phyloP scores from a whole-genome alignment of 1,140 invertebrate species.

The Lepidurus couesii region DNA sequence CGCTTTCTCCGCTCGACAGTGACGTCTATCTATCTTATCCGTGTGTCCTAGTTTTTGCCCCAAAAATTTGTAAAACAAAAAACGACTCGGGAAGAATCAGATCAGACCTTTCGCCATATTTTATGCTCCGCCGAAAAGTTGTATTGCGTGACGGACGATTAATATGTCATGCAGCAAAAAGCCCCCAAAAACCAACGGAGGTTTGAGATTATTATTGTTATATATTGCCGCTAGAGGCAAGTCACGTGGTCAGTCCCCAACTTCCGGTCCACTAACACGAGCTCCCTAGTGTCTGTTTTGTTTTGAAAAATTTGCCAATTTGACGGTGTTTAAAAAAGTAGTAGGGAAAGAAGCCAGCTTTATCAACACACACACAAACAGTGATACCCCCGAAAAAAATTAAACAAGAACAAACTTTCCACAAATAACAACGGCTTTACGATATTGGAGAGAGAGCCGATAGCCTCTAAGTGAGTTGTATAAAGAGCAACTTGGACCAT shows the following conservation, averaged over 20 bases:
- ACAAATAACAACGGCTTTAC: not conserved
- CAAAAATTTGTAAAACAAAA: too few relatives aligned
- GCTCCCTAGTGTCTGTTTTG: not conserved
- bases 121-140: not conserved
- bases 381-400: not conserved
- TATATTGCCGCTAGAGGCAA: slow-evolving; percentile 14
- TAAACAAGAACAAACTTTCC: not conserved
- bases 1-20: too few relatives aligned
- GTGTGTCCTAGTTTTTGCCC: too few relatives aligned
- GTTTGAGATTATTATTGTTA: not conserved
- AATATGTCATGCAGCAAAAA: not conserved
- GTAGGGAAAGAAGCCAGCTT: not conserved
- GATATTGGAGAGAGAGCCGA: too few relatives aligned
- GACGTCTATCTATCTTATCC: too few relatives aligned
- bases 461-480: too few relatives aligned
- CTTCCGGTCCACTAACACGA: slow-evolving; percentile 14
- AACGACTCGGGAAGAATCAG: too few relatives aligned
- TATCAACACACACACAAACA: not conserved
- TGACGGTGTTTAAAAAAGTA: too few relatives aligned
- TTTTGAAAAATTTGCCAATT: too few relatives aligned
- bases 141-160: not conserved
- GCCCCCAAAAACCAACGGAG: not conserved
- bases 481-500: too few relatives aligned
- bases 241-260: slow-evolving; percentile 4
- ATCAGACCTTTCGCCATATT: not conserved